These are phyloP conservation scores for Arvicanthis niloticus DNA, from an alignment of 2,113 vertebrate genomes.

Conservation along the genomic window DNA sequence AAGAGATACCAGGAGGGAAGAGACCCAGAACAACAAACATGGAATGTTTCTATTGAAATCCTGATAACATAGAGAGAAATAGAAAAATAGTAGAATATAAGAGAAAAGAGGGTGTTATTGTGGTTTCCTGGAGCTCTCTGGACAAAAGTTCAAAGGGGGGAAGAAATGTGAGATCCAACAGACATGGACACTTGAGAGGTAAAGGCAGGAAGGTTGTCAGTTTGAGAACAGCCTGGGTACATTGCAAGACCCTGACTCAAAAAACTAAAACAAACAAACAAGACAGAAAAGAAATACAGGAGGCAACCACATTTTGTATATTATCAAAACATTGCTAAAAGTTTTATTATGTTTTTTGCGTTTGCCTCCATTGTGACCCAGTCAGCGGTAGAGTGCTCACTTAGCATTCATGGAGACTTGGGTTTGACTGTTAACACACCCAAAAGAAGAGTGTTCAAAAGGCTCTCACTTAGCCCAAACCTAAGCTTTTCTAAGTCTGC, in stretches of 20 bases:
- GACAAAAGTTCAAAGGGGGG: background rate
- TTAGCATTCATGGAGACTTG: background rate
- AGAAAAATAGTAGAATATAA: conserved; percentile 3
- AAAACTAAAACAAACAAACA: background rate
- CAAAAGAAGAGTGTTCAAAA: background rate
- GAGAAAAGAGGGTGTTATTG: conserved; percentile 5
- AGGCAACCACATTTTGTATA: conserved; percentile 32
- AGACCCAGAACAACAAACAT: background rate
- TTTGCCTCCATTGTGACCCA: background rate
- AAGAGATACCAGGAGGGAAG: background rate
- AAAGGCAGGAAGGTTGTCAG: background rate
- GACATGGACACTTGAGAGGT: background rate
- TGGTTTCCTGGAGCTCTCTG: background rate
- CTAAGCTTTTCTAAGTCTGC: conserved; percentile 26
- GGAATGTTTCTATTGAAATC: background rate
- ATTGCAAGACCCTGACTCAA: background rate
- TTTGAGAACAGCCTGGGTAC: background rate
- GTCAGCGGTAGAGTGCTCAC: background rate
- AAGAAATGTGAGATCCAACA: background rate
- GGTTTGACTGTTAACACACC: background rate
- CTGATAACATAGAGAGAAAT: background rate
- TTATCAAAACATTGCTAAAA: background rate
- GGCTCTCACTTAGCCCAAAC: conserved; percentile 8
- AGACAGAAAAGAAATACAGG: background rate
- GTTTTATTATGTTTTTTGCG: conserved; percentile 2